phyloP scores from a whole-genome alignment of 2,797 vertebrate species.

The Microcaecilia unicolor region DNA sequence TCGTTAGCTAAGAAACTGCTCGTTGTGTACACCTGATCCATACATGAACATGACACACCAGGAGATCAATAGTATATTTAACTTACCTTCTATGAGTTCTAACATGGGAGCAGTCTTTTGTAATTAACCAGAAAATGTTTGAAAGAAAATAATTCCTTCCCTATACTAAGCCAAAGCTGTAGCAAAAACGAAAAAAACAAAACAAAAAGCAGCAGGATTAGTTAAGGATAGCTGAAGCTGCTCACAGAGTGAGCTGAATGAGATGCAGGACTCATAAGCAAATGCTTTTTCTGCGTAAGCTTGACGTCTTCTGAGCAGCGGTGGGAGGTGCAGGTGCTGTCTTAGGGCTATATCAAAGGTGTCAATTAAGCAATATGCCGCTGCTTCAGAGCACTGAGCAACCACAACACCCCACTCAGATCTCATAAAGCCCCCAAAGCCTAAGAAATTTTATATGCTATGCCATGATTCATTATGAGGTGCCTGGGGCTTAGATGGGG shows the following conservation, averaged over 20 bases:
- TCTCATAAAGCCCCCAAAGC: conserved; percentile 47
- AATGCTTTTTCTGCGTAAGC: conserved; percentile 73
- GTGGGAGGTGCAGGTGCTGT: conserved; percentile 68
- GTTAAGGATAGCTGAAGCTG: conserved; percentile 55
- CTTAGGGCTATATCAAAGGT: conserved; percentile 69
- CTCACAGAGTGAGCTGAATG: conserved; percentile 57
- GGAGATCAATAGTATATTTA: conserved; percentile 19
- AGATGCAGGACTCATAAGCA: conserved; percentile 66
- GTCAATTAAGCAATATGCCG: conserved; percentile 58
- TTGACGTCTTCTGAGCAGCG: conserved; percentile 76
- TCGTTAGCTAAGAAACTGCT: no score
- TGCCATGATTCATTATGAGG: conserved; percentile 58
- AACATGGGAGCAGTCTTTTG: conserved; percentile 70
- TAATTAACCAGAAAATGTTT: conserved; percentile 28
- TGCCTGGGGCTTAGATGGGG: no score
- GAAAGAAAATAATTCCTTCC: conserved; percentile 34
- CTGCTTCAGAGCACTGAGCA: conserved; percentile 41
- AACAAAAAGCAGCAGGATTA: conserved; percentile 66
- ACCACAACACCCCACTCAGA: conserved; percentile 34
- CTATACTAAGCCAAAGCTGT: conserved; percentile 36
- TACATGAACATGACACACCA: conserved; percentile 5
- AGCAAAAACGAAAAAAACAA: conserved; percentile 28
- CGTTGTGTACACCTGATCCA: no score
- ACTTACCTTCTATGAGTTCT: conserved; percentile 94
- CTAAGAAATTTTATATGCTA: conserved; percentile 33